Evolutionary conservation across 1,140 invertebrate species (phyloP).

Genomic region (Drosophila azteca): DNA sequence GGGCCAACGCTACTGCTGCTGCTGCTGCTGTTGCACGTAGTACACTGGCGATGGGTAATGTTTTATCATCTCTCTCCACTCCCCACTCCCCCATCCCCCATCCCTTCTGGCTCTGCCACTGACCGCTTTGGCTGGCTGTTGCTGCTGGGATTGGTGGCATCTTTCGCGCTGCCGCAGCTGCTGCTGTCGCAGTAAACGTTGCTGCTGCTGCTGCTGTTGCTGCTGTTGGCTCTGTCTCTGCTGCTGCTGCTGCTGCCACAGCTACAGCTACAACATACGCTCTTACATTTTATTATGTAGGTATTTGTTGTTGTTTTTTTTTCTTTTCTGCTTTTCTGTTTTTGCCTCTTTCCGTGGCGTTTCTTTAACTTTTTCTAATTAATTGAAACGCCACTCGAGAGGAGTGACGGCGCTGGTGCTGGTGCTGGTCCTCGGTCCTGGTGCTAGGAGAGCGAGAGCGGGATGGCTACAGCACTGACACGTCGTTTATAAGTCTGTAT

Average conservation of each 20-base stretch:
- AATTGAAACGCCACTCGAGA: conserved; percentile 79
- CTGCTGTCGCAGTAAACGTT: conserved; percentile 8
- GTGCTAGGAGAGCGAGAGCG: conserved; percentile 13
- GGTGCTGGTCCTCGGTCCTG: conserved; percentile 22
- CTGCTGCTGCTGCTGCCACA: conserved; percentile 23
- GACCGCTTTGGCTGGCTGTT: conserved; percentile 54
- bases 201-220: conserved; percentile 25
- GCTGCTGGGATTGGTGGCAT: conserved; percentile 70
- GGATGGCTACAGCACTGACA: conserved; percentile 24
- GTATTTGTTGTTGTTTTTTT: conserved; percentile 70
- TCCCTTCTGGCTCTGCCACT: conserved; percentile 15
- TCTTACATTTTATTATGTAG: conserved; percentile 80
- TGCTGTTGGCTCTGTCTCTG: conserved; percentile 16
- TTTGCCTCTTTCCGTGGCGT: conserved; percentile 40
- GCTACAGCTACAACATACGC: conserved; percentile 58
- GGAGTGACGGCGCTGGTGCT: conserved; percentile 50
- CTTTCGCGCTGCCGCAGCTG: conserved; percentile 61
- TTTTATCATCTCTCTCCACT: conserved; percentile 37
- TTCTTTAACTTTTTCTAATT: conserved; percentile 83
- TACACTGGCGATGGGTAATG: conserved; percentile 26
- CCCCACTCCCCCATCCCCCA: background rate
- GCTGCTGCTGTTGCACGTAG: background rate
- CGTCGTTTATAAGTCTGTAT: conserved; percentile 3
- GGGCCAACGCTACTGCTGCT: conserved; percentile 51
- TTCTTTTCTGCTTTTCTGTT: conserved; percentile 4